Percentiles rank a stretch among this genome's conserved stretches.
phyloP scores from a whole-genome alignment of 2,113 vertebrate genomes.

The Oenanthe melanoleuca region DNA sequence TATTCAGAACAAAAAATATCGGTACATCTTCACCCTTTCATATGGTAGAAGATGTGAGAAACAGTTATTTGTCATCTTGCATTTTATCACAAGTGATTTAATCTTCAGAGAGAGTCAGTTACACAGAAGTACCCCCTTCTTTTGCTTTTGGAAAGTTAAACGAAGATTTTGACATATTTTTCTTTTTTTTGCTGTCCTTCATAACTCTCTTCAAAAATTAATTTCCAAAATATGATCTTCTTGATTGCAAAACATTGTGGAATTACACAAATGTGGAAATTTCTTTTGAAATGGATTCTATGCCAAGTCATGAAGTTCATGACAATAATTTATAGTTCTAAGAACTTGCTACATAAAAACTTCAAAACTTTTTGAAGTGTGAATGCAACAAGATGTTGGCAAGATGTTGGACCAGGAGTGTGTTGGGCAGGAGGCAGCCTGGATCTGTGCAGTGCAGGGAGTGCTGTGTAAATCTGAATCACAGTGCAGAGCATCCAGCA shows the following conservation, averaged over 20 bases:
- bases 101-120: background rate
- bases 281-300: background rate
- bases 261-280: background rate
- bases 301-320: background rate
- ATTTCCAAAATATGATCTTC: background rate
- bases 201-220: background rate
- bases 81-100: background rate
- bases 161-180: background rate
- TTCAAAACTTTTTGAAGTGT: background rate
- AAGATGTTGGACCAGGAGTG: background rate
- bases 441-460: background rate
- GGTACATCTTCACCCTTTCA: background rate
- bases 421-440: background rate
- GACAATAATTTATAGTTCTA: background rate
- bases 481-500: rapidly evolving
- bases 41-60: background rate
- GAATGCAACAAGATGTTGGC: background rate
- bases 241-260: background rate
- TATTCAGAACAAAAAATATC: background rate
- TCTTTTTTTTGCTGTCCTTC: background rate
- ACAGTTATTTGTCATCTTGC: background rate
- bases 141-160: background rate
- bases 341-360: background rate
- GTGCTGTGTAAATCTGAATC: background rate
- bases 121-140: background rate